Evolutionary conservation across 2,113 vertebrate species (phyloP).

Genomic region (Cacatua alba): DNA sequence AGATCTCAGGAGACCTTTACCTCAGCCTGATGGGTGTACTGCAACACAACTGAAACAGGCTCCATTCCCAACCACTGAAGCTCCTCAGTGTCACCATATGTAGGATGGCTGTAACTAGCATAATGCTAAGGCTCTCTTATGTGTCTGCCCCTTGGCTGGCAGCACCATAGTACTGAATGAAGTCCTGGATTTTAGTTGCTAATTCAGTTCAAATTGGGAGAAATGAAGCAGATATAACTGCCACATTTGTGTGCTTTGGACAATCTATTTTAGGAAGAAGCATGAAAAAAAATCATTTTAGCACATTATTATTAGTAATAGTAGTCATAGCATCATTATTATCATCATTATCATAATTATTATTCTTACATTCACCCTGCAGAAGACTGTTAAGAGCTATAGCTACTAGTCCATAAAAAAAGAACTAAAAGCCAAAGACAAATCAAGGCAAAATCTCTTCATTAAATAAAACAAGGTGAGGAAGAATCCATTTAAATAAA

Average conservation of each 20-base stretch:
- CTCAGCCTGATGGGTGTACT: not conserved
- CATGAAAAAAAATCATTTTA: not conserved
- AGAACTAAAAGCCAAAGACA: not conserved
- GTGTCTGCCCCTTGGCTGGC: not conserved
- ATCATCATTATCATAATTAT: not conserved
- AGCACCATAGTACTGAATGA: not conserved
- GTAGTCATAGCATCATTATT: not conserved
- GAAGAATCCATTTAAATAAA: not conserved
- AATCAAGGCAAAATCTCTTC: not conserved
- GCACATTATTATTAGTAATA: not conserved
- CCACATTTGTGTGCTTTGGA: not conserved
- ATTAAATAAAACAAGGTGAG: not conserved
- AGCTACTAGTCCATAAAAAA: not conserved
- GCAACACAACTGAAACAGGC: not conserved
- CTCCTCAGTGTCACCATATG: not conserved
- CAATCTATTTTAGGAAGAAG: not conserved
- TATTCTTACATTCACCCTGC: not conserved
- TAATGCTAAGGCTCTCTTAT: not conserved
- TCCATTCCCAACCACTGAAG: rapidly evolving
- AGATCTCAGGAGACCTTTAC: not conserved
- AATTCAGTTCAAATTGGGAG: not conserved
- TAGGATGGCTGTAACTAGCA: not conserved
- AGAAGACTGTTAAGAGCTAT: not conserved
- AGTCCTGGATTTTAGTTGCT: not conserved
- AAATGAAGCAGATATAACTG: not conserved